Conservation (phyloP, 2,888 invertebrate species). For the Theodoxus fluviatilis region DNA sequence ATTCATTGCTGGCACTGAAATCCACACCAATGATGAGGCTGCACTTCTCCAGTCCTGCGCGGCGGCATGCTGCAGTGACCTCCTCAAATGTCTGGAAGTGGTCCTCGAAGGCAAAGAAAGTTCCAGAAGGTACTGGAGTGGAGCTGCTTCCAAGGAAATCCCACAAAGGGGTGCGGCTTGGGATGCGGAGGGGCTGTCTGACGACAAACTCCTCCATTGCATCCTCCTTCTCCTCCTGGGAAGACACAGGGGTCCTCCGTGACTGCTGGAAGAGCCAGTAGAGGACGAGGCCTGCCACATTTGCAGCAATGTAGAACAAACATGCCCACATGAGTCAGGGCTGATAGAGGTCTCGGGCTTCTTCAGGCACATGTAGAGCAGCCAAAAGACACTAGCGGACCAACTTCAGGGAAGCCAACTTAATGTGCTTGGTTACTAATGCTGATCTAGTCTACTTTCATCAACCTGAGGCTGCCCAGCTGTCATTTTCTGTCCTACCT, state of each 20-base stretch:
- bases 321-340: constrained; percentile 50
- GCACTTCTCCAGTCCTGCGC: constrained; percentile 67
- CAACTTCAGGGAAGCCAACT: too few relatives aligned
- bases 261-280: constrained; percentile 49
- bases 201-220: background rate
- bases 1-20: constrained; percentile 70
- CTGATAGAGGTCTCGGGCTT: too few relatives aligned
- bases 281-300: constrained; percentile 51
- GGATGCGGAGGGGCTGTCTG: constrained; percentile 24
- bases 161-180: constrained; percentile 43
- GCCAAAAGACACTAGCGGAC: too few relatives aligned
- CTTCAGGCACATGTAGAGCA: too few relatives aligned
- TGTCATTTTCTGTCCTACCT: too few relatives aligned
- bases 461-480: too few relatives aligned
- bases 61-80: constrained; percentile 60
- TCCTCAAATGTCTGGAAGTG: constrained; percentile 63
- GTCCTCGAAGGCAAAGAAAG: constrained; percentile 58
- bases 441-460: too few relatives aligned
- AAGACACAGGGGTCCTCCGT: constrained; percentile 20
- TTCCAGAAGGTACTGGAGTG: constrained; percentile 26
- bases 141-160: constrained; percentile 46
- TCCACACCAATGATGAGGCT: constrained; percentile 69
- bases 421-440: too few relatives aligned
- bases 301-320: constrained; percentile 53
- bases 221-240: background rate